A percentile compares a stretch with the other conserved stretches of the same genome.
phyloP scores from a whole-genome alignment of 2,888 invertebrate genomes.

The Leucania comma region DNA sequence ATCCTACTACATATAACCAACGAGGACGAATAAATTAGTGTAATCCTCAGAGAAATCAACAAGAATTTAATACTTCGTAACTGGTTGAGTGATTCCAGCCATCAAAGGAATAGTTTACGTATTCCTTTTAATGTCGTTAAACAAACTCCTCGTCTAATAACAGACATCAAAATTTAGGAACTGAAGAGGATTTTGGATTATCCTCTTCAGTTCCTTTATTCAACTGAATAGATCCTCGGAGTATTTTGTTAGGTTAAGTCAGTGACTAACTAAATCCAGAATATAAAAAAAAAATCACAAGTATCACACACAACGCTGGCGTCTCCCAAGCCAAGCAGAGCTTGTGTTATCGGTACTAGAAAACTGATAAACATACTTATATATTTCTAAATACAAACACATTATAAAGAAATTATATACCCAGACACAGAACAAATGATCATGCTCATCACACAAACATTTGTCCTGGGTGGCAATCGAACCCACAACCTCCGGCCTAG shows the following conservation, averaged over 20 bases:
- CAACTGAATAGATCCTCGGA: neutral
- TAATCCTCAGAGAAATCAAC: constrained; percentile 42
- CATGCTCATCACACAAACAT: too few species aligned
- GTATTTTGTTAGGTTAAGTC: neutral
- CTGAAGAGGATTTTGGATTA: neutral
- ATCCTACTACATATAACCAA: neutral
- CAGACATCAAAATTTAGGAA: constrained; percentile 12
- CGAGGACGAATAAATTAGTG: constrained; percentile 33
- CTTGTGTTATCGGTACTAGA: too few species aligned
- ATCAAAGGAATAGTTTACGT: constrained; percentile 55
- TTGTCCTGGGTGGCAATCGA: too few species aligned
- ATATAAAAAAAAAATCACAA: too few species aligned
- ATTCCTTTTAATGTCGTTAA: constrained; percentile 41
- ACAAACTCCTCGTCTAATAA: constrained; percentile 32
- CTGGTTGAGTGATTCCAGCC: constrained; percentile 29
- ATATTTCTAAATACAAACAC: too few species aligned
- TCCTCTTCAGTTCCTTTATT: too few species aligned
- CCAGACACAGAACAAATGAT: too few species aligned
- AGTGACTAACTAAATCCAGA: neutral
- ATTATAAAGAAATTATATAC: too few species aligned
- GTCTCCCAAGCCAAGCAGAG: too few species aligned
- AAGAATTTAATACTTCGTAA: constrained; percentile 49
- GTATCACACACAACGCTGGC: too few species aligned
- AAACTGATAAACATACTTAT: too few species aligned
- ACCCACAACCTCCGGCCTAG: too few species aligned